These are phyloP conservation scores for Tetramorium bicarinatum DNA, from an alignment of 2,888 invertebrate genomes.

Conservation along the genomic window DNA sequence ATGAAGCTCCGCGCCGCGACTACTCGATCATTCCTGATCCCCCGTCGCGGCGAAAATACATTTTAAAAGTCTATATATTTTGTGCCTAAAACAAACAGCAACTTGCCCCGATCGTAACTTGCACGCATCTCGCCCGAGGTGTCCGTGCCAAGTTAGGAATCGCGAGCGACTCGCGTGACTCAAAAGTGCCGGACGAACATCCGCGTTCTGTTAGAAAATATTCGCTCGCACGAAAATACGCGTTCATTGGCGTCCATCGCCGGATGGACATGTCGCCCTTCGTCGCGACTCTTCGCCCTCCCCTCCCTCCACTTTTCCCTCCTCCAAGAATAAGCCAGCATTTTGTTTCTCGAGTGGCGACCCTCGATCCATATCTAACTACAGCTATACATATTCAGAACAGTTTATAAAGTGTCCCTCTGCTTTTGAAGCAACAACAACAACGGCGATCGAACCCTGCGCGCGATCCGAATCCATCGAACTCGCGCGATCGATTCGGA, in stretches of 20 bases:
- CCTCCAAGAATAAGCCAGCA: neutral
- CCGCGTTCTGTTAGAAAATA: slow-evolving; percentile 39
- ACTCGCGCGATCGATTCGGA: slow-evolving; percentile 21
- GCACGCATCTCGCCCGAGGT: slow-evolving; percentile 7
- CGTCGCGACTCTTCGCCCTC: neutral
- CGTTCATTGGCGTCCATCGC: neutral
- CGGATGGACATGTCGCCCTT: neutral
- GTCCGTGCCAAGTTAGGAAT: slow-evolving; percentile 33
- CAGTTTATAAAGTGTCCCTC: slow-evolving; percentile 25
- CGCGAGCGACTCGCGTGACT: slow-evolving; percentile 9
- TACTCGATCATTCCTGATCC: neutral
- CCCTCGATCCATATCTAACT: slow-evolving; percentile 9
- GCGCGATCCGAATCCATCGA: slow-evolving; percentile 21
- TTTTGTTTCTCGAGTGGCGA: slow-evolving; percentile 26
- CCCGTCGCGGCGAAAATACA: slow-evolving; percentile 28
- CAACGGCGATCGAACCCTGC: neutral
- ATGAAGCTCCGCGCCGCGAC: slow-evolving; percentile 29
- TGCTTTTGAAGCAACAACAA: slow-evolving; percentile 19
- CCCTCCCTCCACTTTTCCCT: no score
- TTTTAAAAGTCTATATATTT: slow-evolving; percentile 18
- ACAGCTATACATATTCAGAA: slow-evolving; percentile 27
- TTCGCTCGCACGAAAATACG: slow-evolving; percentile 28
- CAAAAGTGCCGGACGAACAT: slow-evolving; percentile 24
- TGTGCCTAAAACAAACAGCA: slow-evolving; percentile 31
- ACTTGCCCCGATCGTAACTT: slow-evolving; percentile 18